Base-by-base conservation (phyloP, 1,140 invertebrate genomes). In the Tetramorium parvispinum region DNA sequence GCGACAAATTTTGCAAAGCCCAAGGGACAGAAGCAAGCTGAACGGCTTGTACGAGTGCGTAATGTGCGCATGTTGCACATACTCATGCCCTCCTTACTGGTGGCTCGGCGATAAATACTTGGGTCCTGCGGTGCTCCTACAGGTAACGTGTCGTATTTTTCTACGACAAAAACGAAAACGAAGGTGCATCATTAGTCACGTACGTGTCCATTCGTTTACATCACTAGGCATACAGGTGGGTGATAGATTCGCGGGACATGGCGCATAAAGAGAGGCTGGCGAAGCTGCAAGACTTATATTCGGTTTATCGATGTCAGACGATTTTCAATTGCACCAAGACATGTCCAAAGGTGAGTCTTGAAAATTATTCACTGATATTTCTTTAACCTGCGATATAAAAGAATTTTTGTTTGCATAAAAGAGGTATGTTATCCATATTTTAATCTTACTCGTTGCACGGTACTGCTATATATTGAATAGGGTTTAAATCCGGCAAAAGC, bases 401-500 rank as follows among this genome's bases (percentile, higher is more conserved):
- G 11, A 1, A 13, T 32, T 8, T 21, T 43, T 32, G 2, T 32
- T 32, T 32, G 3, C 32, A 32, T 32, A 55, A 24, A 32, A 53
- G 16, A 75, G 5, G 16, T 37, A 53, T 21, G 11, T 59, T 40
- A 1, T 81, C 6, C 11, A 77, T 0, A 63, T 63, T 13, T 13
- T 73, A 27, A n/a, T 78, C 18, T 53, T 66, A 18, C 21, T 18
- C 32, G 40, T 78, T n/a, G 32, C 46, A 71, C 1, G 11, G 32
- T 61, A 65, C 85, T 88, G n/a, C 21, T 59, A n/a, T n/a, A 8
- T 70, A 27, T 27, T 57, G 94, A 96, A 77, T 92, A 98, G 97
- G 98, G 98, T 53, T 95, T 99, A 87, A 99, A 99, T 96, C 99
- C 99, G 59, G 99, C 98, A 8, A 96, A 96, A 93, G 99, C 99